Conservation (phyloP, 2,797 vertebrate genomes). For the Macropus fuliginosus region DNA sequence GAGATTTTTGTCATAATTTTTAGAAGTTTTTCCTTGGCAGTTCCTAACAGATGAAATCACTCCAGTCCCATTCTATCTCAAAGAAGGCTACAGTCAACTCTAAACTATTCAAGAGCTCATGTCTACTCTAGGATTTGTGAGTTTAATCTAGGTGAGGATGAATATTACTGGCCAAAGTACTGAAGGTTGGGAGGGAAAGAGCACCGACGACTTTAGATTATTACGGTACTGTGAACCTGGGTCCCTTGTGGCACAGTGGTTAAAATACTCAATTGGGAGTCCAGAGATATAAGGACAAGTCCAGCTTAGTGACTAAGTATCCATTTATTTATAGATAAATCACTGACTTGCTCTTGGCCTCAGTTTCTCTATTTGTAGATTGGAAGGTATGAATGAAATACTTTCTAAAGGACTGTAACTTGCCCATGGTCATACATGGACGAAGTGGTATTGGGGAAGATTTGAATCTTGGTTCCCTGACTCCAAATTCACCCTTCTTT, state of each 20-base stretch:
- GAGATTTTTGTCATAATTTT: neutral
- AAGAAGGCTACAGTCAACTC: neutral
- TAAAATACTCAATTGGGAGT: neutral
- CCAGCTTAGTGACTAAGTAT: neutral
- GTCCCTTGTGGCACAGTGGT: neutral
- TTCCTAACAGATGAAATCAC: neutral
- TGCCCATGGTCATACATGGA: neutral
- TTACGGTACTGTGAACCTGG: neutral
- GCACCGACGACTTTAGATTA: neutral
- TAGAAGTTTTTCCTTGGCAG: neutral
- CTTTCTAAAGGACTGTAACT: neutral
- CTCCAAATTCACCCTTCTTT: neutral
- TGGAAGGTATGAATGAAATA: neutral
- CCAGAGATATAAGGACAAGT: neutral
- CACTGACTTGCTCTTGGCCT: neutral
- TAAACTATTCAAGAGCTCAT: neutral
- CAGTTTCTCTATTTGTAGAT: neutral
- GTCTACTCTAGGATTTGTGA: neutral
- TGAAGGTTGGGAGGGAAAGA: neutral
- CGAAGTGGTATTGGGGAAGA: neutral
- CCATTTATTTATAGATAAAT: neutral
- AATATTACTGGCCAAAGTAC: neutral
- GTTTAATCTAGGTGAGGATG: neutral
- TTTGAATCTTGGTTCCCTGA: neutral
- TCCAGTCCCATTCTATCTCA: neutral